These are phyloP conservation scores for Neocrepidodera transversa DNA, from an alignment of 2,888 invertebrate genomes.

Conservation along the genomic window DNA sequence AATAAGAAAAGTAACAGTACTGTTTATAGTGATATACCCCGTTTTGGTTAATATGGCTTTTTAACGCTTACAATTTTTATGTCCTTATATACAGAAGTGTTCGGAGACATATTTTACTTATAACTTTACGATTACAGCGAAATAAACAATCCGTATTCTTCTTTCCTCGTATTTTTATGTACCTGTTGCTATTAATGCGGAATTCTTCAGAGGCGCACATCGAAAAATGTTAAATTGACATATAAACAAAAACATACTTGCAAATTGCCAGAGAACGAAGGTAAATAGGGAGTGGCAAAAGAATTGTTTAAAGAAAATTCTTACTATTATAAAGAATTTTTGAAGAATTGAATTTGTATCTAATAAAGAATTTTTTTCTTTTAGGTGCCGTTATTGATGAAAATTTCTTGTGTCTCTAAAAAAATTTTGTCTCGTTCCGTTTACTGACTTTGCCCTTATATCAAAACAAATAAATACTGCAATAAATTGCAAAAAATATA, in stretches of 20 bases:
- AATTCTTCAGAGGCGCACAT: slow-evolving; percentile 18
- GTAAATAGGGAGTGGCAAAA: too few species aligned
- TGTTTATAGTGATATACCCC: slow-evolving; percentile 7
- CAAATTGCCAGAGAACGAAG: too few species aligned
- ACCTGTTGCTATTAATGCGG: slow-evolving; percentile 32
- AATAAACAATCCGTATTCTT: slow-evolving; percentile 34
- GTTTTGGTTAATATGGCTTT: slow-evolving; percentile 25
- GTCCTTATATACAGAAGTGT: slow-evolving; percentile 17
- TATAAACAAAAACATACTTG: too few species aligned
- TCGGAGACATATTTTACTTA: slow-evolving; percentile 21
- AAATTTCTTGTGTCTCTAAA: slow-evolving; percentile 18
- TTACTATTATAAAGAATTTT: too few species aligned
- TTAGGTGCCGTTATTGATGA: not conserved
- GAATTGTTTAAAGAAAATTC: too few species aligned
- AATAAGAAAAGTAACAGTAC: slow-evolving; percentile 4
- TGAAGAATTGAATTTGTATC: too few species aligned
- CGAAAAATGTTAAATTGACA: too few species aligned
- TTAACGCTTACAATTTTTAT: slow-evolving; percentile 32
- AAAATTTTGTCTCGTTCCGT: slow-evolving; percentile 12
- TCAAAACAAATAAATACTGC: slow-evolving; percentile 3
- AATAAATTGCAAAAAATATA: too few species aligned
- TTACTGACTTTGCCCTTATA: not conserved
- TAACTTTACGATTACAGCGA: slow-evolving; percentile 31
- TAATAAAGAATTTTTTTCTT: slow-evolving; percentile 11
- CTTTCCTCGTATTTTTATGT: slow-evolving; percentile 36